These are phyloP conservation scores for Brachycybe producta DNA, from an alignment of 2,888 invertebrate genomes.

Conservation along the genomic window DNA sequence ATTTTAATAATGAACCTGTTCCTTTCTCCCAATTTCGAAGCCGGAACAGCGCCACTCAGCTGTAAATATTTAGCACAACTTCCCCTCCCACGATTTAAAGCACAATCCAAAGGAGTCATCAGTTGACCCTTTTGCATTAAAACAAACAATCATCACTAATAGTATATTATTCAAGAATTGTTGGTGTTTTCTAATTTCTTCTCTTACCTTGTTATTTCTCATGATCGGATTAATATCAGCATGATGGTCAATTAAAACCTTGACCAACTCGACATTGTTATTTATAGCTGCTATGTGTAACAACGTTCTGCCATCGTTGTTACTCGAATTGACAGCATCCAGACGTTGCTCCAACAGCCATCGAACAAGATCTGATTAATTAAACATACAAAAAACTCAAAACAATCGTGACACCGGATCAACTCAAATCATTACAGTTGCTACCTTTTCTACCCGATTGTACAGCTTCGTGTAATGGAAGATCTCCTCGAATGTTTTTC, in stretches of 20 bases:
- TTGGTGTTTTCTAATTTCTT: not conserved
- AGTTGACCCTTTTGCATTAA: constrained; percentile 47
- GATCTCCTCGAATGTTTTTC: constrained; percentile 82
- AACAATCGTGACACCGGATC: not conserved
- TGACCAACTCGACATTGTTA: constrained; percentile 87
- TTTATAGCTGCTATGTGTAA: constrained; percentile 87
- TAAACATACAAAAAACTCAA: not conserved
- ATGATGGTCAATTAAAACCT: constrained; percentile 64
- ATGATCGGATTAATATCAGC: constrained; percentile 75
- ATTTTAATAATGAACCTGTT: not conserved
- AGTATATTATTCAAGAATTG: not conserved
- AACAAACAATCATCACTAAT: constrained; percentile 15
- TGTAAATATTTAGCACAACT: constrained; percentile 87
- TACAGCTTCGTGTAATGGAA: constrained; percentile 91
- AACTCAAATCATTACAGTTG: not conserved
- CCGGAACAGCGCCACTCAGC: constrained; percentile 75
- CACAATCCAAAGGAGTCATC: constrained; percentile 83
- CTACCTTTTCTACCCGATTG: constrained; percentile 65
- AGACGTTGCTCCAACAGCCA: constrained; percentile 76
- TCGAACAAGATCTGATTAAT: constrained; percentile 53
- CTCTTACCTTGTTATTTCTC: constrained; percentile 51
- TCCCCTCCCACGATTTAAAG: constrained; percentile 68
- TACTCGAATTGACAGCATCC: constrained; percentile 65
- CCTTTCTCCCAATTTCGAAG: constrained; percentile 45
- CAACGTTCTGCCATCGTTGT: constrained; percentile 83